Percentiles rank a stretch among this genome's conserved stretches.
phyloP scores from a whole-genome alignment of 1,140 invertebrate species.

The Hylyphantes graminicola region DNA sequence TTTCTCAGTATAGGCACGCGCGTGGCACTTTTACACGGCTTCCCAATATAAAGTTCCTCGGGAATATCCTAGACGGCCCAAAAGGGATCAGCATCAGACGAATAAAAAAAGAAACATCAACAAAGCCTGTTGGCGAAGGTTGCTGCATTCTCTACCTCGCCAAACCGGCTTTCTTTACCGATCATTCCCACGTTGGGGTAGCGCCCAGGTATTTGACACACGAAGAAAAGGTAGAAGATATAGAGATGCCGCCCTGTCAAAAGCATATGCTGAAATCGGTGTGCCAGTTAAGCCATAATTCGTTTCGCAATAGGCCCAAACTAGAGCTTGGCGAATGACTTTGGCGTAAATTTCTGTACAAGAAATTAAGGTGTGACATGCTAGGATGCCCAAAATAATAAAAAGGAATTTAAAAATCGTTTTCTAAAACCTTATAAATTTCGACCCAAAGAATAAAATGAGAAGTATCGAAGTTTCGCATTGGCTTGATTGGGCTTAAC shows the following conservation, averaged over 20 bases:
- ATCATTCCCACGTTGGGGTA: background rate
- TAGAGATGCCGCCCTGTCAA: background rate
- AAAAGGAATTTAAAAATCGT: too few species aligned
- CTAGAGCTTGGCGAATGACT: too few species aligned
- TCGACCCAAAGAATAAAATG: too few species aligned
- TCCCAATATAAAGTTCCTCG: constrained; percentile 14
- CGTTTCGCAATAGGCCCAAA: too few species aligned
- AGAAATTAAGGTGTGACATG: too few species aligned
- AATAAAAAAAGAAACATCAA: constrained; percentile 17
- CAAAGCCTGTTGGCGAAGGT: constrained; percentile 49
- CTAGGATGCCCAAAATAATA: too few species aligned
- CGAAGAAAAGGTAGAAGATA: background rate
- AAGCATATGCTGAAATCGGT: background rate
- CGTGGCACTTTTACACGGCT: constrained; percentile 23
- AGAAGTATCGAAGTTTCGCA: too few species aligned
- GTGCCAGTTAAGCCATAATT: too few species aligned
- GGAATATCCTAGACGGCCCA: constrained; percentile 1
- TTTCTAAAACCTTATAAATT: too few species aligned
- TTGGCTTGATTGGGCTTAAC: too few species aligned
- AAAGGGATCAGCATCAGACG: constrained; percentile 16
- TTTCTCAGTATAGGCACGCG: background rate
- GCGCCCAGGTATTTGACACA: background rate
- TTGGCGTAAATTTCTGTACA: too few species aligned
- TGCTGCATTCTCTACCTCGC: constrained; percentile 31
- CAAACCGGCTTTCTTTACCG: constrained; percentile 39